These are phyloP conservation scores for Coreoperca whiteheadi DNA, from an alignment of 2,113 vertebrate species.

Conservation along the genomic window DNA sequence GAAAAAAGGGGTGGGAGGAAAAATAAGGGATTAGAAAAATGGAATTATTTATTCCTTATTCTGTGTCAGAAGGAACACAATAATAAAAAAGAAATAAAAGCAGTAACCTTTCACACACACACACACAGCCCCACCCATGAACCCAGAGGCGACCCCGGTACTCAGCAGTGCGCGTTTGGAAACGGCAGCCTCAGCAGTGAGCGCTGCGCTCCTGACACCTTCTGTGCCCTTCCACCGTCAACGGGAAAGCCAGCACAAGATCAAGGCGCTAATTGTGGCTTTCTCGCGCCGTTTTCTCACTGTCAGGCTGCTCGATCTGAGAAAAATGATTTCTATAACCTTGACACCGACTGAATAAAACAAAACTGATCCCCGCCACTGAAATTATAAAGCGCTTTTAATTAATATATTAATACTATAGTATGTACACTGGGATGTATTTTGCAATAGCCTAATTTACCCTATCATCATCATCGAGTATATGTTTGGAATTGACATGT, in stretches of 20 bases:
- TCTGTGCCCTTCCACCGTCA: conserved; percentile 74
- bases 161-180: conserved; percentile 59
- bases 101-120: conserved; percentile 39
- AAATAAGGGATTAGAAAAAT: conserved; percentile 48
- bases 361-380: background rate
- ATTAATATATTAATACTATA: no score
- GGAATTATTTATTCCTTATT: conserved; percentile 49
- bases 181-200: conserved; percentile 76
- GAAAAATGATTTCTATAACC: conserved; percentile 36
- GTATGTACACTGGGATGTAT: background rate
- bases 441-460: background rate
- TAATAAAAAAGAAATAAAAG: conserved; percentile 20
- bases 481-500: background rate
- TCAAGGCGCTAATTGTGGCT: conserved; percentile 78
- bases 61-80: conserved; percentile 13
- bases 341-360: background rate
- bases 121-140: conserved; percentile 74
- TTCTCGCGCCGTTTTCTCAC: conserved; percentile 70
- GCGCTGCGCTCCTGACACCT: conserved; percentile 77
- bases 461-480: background rate
- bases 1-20: conserved; percentile 23
- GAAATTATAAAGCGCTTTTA: background rate
- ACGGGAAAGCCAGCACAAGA: conserved; percentile 67
- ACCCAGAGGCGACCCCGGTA: conserved; percentile 72
- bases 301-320: conserved; percentile 35